phyloP scores from a whole-genome alignment of 2,888 invertebrate species.

The Nowickia ferox region DNA sequence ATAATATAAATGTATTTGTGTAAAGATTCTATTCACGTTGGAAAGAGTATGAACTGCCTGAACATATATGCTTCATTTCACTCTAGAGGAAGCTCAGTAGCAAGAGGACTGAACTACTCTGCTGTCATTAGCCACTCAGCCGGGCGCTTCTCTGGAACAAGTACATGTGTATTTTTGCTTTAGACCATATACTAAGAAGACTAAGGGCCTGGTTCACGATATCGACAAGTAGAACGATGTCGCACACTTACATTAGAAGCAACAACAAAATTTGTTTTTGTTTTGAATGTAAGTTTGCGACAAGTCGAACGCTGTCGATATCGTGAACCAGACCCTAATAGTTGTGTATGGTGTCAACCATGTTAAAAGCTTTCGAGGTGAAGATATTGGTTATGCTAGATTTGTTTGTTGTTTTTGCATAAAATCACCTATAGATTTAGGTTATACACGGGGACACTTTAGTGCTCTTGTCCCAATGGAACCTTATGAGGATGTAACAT shows the following conservation, averaged over 20 bases:
- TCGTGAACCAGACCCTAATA: too few relatives aligned
- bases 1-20: constrained; percentile 47
- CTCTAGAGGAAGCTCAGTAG: constrained; percentile 95
- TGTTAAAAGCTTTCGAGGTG: constrained; percentile 97
- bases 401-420: constrained; percentile 97
- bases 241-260: too few relatives aligned
- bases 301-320: too few relatives aligned
- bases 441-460: constrained; percentile 96
- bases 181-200: constrained; percentile 96
- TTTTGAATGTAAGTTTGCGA: too few relatives aligned
- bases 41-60: constrained; percentile 94
- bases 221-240: too few relatives aligned
- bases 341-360: constrained; percentile 98
- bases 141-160: constrained; percentile 94
- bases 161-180: constrained; percentile 97
- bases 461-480: constrained; percentile 96
- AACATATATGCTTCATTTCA: constrained; percentile 93
- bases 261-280: too few relatives aligned
- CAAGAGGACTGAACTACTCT: constrained; percentile 96
- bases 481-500: constrained; percentile 88
- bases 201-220: too few relatives aligned
- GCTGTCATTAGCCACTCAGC: constrained; percentile 92
- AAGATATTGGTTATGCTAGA: constrained; percentile 96
- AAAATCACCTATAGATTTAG: constrained; percentile 95
- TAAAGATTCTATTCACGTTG: constrained; percentile 93